phyloP scores from a whole-genome alignment of 1,140 invertebrate species.

The Limonius californicus region DNA sequence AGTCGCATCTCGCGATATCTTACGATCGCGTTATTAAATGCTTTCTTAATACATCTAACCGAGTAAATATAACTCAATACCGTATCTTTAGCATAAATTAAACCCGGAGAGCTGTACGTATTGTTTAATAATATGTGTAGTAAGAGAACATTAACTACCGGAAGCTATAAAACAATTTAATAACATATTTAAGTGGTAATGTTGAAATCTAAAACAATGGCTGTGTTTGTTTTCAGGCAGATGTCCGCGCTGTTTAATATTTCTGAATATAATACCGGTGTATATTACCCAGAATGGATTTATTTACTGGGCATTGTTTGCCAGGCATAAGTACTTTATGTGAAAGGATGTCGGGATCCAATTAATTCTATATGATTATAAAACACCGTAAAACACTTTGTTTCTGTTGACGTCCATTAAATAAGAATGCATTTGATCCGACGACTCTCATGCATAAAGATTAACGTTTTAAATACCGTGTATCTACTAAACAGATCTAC shows the following conservation, averaged over 20 bases:
- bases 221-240: constrained; percentile 37
- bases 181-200: constrained; percentile 45
- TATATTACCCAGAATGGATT: constrained; percentile 32
- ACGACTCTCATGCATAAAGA: neutral
- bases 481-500: constrained; percentile 1
- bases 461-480: neutral
- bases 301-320: constrained; percentile 37
- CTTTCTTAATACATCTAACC: constrained; percentile 23
- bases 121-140: constrained; percentile 23
- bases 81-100: constrained; percentile 41
- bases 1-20: constrained; percentile 25
- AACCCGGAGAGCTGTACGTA: constrained; percentile 9
- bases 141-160: constrained; percentile 30
- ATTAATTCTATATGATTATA: constrained; percentile 15
- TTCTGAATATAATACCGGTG: constrained; percentile 27
- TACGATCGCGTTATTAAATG: constrained; percentile 17
- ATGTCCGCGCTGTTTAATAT: constrained; percentile 36
- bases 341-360: constrained; percentile 29
- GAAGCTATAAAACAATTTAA: constrained; percentile 46
- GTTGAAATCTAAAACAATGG: constrained; percentile 45
- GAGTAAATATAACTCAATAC: constrained; percentile 25
- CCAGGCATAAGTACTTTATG: constrained; percentile 29
- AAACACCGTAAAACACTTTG: neutral
- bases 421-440: neutral
- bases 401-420: neutral